phyloP scores from a whole-genome alignment of 2,113 vertebrate species.

The Ivindomyrus marchei region DNA sequence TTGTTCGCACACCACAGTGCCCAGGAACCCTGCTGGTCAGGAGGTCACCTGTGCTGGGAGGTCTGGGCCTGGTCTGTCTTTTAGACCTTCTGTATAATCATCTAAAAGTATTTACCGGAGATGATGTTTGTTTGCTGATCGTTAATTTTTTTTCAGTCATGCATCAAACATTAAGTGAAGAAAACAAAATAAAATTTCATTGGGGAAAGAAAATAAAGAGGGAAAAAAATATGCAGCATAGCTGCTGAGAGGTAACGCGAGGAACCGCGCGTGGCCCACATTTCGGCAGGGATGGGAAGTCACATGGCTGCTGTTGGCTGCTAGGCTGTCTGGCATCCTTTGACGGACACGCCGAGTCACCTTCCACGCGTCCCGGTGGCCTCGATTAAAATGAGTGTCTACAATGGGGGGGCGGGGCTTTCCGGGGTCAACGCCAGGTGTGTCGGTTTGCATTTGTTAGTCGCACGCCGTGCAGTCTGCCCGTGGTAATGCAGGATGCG shows the following conservation, averaged over 20 bases:
- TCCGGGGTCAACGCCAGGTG: background rate
- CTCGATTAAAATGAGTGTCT: constrained; percentile 19
- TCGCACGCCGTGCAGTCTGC: background rate
- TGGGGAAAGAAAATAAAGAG: background rate
- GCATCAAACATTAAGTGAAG: background rate
- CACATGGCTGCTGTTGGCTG: constrained; percentile 41
- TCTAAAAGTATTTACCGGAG: background rate
- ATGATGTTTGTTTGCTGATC: background rate
- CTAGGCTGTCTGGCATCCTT: constrained; percentile 1
- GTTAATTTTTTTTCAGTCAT: background rate
- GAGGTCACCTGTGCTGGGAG: background rate
- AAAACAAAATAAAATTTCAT: background rate
- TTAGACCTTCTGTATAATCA: background rate
- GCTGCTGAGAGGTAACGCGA: constrained; percentile 39
- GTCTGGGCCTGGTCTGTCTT: background rate
- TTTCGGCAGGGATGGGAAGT: constrained; percentile 31
- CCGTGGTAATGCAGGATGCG: background rate
- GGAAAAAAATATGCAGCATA: background rate
- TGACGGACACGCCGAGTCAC: constrained; percentile 17
- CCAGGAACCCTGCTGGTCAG: background rate
- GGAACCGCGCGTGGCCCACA: constrained; percentile 25
- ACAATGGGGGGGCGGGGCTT: constrained; percentile 21
- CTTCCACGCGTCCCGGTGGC: constrained; percentile 29
- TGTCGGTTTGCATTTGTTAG: background rate
- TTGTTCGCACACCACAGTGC: background rate